Base-by-base conservation (phyloP, 2,113 vertebrate species). In the Brachyhypopomus gauderio region DNA sequence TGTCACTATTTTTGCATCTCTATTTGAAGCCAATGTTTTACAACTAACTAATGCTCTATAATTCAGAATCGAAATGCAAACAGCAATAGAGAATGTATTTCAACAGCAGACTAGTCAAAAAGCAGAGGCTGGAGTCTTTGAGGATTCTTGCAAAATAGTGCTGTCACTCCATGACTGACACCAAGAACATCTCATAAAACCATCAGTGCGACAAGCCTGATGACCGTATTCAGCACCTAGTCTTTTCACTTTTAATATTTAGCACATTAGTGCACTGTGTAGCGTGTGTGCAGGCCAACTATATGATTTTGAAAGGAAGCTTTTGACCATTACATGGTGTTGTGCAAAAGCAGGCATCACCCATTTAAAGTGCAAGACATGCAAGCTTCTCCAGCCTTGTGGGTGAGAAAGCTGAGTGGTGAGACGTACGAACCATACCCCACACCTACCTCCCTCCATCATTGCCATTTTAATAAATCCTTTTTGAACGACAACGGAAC, bases 281-380 rank as follows among this genome's bases (percentile, higher is more conserved):
- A 52, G 14, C 14, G 45, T 52, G 14, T 8, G 45, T 14, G 12
- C 45, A 52, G 45, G 9, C 45, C 12, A 52, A 52, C 52, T n/a
- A 48, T 27, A 63, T 0, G 62, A 73, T 17, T 12, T 45, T 71
- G 45, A 52, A 52, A 52, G 27, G 30, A 69, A 74, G 60, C 27
- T 23, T 81, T n/a, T 56, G 64, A 84, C 41, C 72, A 63, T 52
- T 71, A 72, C 36, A 71, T 22, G 5, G 6, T 27, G 41, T 16
- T 80, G 22, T 48, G 62, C 38, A 80, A 79, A 76, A 60, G 36
- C 56, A 84, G 77, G 77, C 73, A 71, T 66, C 80, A 59, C 60
- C 55, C 34, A 52, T 41, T 77, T 71, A 52, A 64, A 30, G 76
- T 27, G 52, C 69, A 56, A 82, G 41, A 45, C 59, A 11, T 81